Evolutionary conservation across 92 coral and sea anemone genomes (phyloP).

Genomic region (Isaurus tuberculatus): DNA sequence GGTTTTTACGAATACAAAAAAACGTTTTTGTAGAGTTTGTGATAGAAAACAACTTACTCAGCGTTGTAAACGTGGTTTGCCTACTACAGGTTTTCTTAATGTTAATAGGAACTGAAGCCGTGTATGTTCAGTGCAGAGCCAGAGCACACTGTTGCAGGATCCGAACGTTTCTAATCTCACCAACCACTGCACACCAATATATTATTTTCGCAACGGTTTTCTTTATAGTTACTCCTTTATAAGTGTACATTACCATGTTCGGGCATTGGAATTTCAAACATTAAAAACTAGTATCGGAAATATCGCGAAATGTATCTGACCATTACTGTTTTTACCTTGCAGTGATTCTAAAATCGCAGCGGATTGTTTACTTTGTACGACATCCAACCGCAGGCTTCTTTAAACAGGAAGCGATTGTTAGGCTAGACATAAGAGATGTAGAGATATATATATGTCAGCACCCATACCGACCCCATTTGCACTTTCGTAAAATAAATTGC

Average conservation of each 20-base stretch:
- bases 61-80: not conserved
- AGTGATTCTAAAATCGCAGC: not conserved
- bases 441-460: not conserved
- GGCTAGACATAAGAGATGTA: not conserved
- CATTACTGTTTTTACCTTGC: not conserved
- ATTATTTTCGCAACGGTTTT: not conserved
- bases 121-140: not conserved
- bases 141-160: not conserved
- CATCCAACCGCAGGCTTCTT: not conserved
- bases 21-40: too few relatives aligned
- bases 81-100: not conserved
- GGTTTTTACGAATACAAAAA: too few relatives aligned
- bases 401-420: not conserved
- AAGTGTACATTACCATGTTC: not conserved
- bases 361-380: not conserved
- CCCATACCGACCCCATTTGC: not conserved
- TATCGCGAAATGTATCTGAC: not conserved
- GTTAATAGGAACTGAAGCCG: too few relatives aligned
- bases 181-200: not conserved
- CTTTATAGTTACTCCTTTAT: not conserved
- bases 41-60: not conserved
- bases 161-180: not conserved
- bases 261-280: not conserved
- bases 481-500: not conserved
- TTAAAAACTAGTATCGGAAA: not conserved